These are phyloP conservation scores for Megaceryle maxima DNA, from an alignment of 2,113 vertebrate genomes.

Conservation along the genomic window DNA sequence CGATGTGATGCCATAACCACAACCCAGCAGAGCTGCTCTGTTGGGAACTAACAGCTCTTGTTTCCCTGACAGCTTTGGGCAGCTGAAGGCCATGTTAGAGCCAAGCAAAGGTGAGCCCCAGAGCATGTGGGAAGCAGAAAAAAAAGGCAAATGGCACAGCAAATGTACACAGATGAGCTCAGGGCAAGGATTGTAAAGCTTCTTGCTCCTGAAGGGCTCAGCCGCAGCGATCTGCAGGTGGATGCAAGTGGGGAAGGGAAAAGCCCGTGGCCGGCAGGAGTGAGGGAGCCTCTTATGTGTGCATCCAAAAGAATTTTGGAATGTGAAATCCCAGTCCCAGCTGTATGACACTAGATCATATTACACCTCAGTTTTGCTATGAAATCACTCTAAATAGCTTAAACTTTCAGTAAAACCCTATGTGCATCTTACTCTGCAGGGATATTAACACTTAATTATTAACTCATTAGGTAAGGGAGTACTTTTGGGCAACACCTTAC, in stretches of 20 bases:
- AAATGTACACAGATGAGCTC: slow-evolving; percentile 16
- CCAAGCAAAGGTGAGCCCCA: background rate
- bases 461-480: background rate
- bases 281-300: background rate
- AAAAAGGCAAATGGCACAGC: background rate
- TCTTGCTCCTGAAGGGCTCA: background rate
- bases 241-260: background rate
- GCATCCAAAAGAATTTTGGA: background rate
- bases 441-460: background rate
- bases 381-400: background rate
- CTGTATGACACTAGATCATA: background rate
- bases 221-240: background rate
- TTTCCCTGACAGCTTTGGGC: background rate
- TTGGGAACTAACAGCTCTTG: background rate
- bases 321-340: background rate
- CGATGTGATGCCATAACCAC: background rate
- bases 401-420: background rate
- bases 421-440: background rate
- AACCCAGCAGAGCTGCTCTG: background rate
- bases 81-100: background rate
- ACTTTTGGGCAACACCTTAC: background rate
- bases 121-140: background rate
- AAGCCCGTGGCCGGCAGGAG: background rate
- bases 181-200: background rate
- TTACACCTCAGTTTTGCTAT: background rate